Evolutionary conservation across 2,113 vertebrate species (phyloP).

Genomic region (Nannospalax galili): DNA sequence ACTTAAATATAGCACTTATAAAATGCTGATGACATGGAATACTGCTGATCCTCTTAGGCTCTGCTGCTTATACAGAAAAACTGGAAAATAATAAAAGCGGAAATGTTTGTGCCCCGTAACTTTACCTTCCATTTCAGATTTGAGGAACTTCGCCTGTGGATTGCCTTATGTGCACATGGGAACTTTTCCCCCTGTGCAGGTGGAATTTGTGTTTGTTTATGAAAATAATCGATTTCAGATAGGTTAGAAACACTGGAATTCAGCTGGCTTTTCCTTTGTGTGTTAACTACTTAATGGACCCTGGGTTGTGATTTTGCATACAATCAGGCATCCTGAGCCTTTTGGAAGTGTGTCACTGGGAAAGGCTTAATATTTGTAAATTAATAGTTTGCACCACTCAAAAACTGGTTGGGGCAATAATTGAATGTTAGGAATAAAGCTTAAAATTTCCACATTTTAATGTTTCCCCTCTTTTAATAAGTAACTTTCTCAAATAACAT

Average conservation of each 20-base stretch:
- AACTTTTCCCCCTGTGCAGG: constrained; percentile 80
- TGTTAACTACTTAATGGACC: constrained; percentile 77
- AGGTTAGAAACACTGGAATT: constrained; percentile 75
- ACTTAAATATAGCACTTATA: constrained; percentile 90
- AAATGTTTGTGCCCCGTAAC: constrained; percentile 85
- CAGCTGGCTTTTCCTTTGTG: constrained; percentile 73
- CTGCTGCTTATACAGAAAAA: constrained; percentile 89
- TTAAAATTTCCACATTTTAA: constrained; percentile 75
- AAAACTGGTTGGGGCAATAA: constrained; percentile 71
- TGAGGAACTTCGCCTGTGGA: constrained; percentile 82
- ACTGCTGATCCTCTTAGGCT: constrained; percentile 90
- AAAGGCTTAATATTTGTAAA: constrained; percentile 78
- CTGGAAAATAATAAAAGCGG: constrained; percentile 88
- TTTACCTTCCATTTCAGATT: constrained; percentile 84
- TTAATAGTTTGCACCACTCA: constrained; percentile 77
- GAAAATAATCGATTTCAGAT: constrained; percentile 76
- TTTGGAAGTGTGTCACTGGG: constrained; percentile 77
- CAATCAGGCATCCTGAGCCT: constrained; percentile 79
- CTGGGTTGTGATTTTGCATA: constrained; percentile 78
- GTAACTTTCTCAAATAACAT: constrained; percentile 68
- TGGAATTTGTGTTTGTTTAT: constrained; percentile 74
- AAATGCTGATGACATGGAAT: constrained; percentile 92
- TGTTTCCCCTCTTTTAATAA: constrained; percentile 72
- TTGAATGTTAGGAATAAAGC: constrained; percentile 74
- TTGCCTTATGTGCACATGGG: constrained; percentile 73